Percentiles rank a stretch among this genome's conserved stretches.
Evolutionary conservation across 2,888 invertebrate genomes (phyloP).

Genomic region (Ischnura elegans): DNA sequence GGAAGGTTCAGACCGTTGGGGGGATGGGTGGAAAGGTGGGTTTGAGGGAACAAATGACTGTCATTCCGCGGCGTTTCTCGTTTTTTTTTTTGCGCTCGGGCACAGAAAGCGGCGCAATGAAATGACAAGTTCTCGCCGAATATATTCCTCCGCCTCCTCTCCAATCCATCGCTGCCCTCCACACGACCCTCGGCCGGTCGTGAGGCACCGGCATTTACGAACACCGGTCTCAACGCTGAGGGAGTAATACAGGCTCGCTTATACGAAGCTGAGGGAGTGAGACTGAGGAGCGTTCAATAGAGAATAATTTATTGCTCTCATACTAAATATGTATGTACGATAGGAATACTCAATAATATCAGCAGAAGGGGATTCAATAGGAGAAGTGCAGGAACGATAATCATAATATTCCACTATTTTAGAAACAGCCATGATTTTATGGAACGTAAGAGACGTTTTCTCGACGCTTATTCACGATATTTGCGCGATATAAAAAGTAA

Average conservation of each 20-base stretch:
- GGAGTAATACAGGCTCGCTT: neutral
- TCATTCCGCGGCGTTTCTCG: slow-evolving; percentile 36
- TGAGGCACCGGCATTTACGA: neutral
- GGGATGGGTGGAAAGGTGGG: neutral
- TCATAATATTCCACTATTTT: no score
- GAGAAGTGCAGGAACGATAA: no score
- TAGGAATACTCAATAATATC: no score
- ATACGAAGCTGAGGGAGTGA: no score
- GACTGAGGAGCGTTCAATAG: no score
- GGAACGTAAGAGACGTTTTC: no score
- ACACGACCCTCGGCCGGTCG: neutral
- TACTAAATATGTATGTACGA: no score
- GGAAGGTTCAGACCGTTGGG: neutral
- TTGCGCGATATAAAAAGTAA: no score
- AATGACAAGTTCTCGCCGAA: slow-evolving; percentile 59
- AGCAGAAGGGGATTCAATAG: no score
- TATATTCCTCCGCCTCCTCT: neutral
- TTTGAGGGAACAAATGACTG: slow-evolving; percentile 49
- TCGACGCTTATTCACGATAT: no score
- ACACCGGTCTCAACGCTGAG: neutral
- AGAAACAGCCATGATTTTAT: no score
- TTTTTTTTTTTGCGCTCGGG: slow-evolving; percentile 21
- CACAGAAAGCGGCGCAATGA: slow-evolving; percentile 41
- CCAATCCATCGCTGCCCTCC: neutral
- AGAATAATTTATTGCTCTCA: no score